Evolutionary conservation across 1,140 invertebrate species (phyloP).

Genomic region (Nixonia krombeini): DNA sequence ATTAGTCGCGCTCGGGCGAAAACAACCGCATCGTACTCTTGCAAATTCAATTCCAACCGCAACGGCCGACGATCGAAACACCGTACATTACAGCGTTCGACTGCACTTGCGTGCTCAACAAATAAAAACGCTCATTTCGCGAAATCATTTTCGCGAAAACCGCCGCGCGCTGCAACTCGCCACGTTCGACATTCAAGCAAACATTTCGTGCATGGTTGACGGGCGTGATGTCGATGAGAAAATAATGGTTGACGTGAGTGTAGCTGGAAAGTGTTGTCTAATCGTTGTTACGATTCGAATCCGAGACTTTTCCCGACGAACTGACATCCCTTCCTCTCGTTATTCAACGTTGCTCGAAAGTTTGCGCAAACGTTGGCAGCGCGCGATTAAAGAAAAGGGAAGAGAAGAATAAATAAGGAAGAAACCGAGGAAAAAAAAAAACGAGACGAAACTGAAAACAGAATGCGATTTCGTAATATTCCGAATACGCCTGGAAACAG

Average conservation of each 20-base stretch:
- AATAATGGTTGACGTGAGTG: no score
- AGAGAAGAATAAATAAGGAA: no score
- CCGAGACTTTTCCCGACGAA: background rate
- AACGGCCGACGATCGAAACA: slow-evolving; percentile 31
- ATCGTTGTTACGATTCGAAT: background rate
- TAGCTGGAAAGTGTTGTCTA: background rate
- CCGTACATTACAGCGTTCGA: slow-evolving; percentile 21
- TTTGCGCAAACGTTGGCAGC: no score
- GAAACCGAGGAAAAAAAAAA: background rate
- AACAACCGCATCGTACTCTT: slow-evolving; percentile 34
- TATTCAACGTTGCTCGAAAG: no score
- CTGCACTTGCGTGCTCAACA: slow-evolving; percentile 5
- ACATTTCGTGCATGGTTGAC: no score
- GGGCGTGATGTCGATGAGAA: no score
- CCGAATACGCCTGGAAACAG: background rate
- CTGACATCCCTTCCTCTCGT: background rate
- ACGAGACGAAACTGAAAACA: background rate
- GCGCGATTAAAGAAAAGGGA: no score
- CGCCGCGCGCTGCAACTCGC: no score
- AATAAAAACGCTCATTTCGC: background rate
- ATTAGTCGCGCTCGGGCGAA: slow-evolving; percentile 41
- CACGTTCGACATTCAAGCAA: no score
- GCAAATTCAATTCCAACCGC: slow-evolving; percentile 33
- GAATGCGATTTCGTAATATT: background rate
- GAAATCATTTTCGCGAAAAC: background rate